Base-by-base conservation (phyloP, 2,113 vertebrate genomes). In the Urocitellus parryii region DNA sequence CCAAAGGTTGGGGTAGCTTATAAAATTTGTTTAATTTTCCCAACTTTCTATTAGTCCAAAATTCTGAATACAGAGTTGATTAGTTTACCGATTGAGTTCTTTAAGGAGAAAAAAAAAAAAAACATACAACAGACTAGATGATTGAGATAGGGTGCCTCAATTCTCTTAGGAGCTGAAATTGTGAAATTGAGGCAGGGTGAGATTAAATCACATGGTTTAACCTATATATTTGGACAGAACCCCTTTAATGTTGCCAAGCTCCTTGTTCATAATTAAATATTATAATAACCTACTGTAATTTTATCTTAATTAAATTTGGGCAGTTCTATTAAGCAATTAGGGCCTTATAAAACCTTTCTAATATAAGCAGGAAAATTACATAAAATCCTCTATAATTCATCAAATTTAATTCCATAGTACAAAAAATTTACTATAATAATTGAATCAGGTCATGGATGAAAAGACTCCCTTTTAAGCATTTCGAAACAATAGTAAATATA, bases 191-290 rank as follows among this genome's bases (percentile, higher is more conserved):
- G 32, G 32, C 16, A 24, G 20, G 78, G 51, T 78, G 22, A 78
- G 80, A 70, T 0, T 76, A 58, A 89, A 83, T 93, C 48, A 86
- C 14, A 32, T 20, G 4, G 27, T 45, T 90, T 61, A 95, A 37
- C 8, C 4, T 93, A 58, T 34, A 45, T 65, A 65, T 79, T 92
- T 94, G 25, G 34, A 61, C 65, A 77, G 65, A 81, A 84, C 7
- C 25, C 29, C 24, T 88, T 67, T 83, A 58, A 72, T 37, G 16
- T 34, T 91, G 45, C 16, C 42, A 32, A 74, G 24, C 39, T 16
- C 48, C 24, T 90, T 58, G 56, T 73, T 96, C 61, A 76, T 42
- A 76, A 92, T 90, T 82, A 96, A 96, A 68, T 86, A 94, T 91
- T 86, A 65, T 0, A 27, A 83, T 68, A 70, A 95, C 42, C 13